phyloP scores from a whole-genome alignment of 53 echinoderm and acorn worm genomes.

The Hippasteria phrygiana region DNA sequence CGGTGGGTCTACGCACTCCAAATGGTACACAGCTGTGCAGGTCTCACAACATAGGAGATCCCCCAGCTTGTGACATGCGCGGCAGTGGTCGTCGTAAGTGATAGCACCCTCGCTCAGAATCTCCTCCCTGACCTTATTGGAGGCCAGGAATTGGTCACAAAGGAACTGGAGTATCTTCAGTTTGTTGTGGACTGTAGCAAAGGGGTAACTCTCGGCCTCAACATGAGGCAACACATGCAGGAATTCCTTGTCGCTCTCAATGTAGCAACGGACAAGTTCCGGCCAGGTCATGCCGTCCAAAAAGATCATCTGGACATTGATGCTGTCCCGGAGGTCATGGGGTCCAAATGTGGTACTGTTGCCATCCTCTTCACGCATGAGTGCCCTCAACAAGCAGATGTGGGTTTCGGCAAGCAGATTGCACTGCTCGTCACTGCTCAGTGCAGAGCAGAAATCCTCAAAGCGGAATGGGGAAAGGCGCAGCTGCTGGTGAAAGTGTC shows the following conservation, averaged over 20 bases:
- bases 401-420: slow-evolving; percentile 89
- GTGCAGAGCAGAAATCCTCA: slow-evolving; percentile 97
- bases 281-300: slow-evolving; percentile 99
- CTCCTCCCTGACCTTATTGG: slow-evolving; percentile 96
- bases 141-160: slow-evolving; percentile 92
- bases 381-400: slow-evolving; percentile 81
- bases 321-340: slow-evolving; percentile 93
- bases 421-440: slow-evolving; percentile 93
- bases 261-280: slow-evolving; percentile 85
- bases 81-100: slow-evolving; percentile 98
- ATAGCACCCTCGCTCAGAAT: slow-evolving; percentile 98
- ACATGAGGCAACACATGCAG: slow-evolving; percentile 66
- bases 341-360: slow-evolving; percentile 96
- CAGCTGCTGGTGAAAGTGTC: slow-evolving; percentile 95
- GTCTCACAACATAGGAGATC: slow-evolving; percentile 98
- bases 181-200: slow-evolving; percentile 83
- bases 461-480: slow-evolving; percentile 94
- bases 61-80: slow-evolving; percentile 93
- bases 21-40: slow-evolving; percentile 96
- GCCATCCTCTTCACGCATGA: slow-evolving; percentile 88
- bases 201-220: slow-evolving; percentile 92
- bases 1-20: slow-evolving; percentile 91
- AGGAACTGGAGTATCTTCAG: slow-evolving; percentile 87
- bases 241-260: slow-evolving; percentile 95
- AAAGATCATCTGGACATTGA: slow-evolving; percentile 93